These are phyloP conservation scores for Boulengerochromis microlepis DNA, from an alignment of 2,113 vertebrate genomes.

Conservation along the genomic window DNA sequence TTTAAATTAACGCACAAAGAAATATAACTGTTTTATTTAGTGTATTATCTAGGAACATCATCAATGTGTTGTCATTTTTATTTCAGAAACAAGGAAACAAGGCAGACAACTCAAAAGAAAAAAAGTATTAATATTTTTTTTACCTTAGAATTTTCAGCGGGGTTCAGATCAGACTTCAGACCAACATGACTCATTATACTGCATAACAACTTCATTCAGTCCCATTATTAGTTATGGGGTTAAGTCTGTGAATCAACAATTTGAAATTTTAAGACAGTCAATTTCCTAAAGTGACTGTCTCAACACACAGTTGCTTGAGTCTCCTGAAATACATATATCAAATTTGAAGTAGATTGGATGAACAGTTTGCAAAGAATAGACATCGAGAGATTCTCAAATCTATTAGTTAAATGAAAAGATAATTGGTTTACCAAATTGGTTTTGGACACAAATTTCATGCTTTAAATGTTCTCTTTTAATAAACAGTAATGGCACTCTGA, in stretches of 20 bases:
- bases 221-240: not conserved
- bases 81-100: not conserved
- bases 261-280: not conserved
- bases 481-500: not conserved
- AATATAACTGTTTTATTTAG: not conserved
- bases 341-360: not conserved
- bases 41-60: not conserved
- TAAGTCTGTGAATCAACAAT: not conserved
- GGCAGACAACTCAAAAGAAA: not conserved
- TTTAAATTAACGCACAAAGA: not conserved
- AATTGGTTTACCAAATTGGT: not conserved
- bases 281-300: not conserved
- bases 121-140: not conserved
- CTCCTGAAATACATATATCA: not conserved
- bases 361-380: not conserved
- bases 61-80: not conserved
- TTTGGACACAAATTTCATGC: not conserved
- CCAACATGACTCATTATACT: not conserved
- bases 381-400: not conserved
- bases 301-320: not conserved
- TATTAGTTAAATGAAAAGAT: not conserved
- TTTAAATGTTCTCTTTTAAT: not conserved
- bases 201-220: not conserved
- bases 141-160: not conserved
- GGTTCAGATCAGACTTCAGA: not conserved